phyloP scores from a whole-genome alignment of 1,140 invertebrate genomes.

The Polypedilum vanderplanki region DNA sequence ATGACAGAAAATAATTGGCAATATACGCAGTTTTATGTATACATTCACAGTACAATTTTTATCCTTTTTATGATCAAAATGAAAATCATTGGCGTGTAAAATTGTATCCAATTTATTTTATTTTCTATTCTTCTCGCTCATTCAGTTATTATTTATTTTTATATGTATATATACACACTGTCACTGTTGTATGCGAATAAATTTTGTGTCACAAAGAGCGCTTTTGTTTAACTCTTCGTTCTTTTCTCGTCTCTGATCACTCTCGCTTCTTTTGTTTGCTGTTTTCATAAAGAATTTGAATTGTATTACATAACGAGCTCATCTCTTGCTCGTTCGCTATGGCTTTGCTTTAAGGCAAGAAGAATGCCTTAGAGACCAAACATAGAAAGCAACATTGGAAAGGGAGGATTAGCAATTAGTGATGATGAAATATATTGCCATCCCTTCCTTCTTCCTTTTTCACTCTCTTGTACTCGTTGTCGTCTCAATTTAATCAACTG shows the following conservation, averaged over 20 bases:
- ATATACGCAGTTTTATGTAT: conserved; percentile 22
- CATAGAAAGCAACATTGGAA: not conserved
- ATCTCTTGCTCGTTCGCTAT: too few species aligned
- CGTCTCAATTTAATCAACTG: not conserved
- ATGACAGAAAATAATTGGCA: conserved; percentile 28
- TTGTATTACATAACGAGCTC: not conserved
- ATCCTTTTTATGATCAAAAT: conserved; percentile 29
- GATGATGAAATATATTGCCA: not conserved
- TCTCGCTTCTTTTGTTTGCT: not conserved
- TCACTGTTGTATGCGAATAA: not conserved
- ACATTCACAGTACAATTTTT: conserved; percentile 7
- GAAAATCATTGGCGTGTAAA: conserved; percentile 15
- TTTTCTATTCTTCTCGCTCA: not conserved
- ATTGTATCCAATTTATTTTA: conserved; percentile 28
- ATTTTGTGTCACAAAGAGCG: too few species aligned
- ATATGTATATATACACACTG: not conserved
- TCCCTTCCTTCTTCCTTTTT: not conserved
- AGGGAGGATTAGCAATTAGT: conserved; percentile 10
- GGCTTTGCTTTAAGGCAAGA: not conserved
- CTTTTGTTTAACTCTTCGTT: not conserved
- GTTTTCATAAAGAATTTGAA: not conserved
- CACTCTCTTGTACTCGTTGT: too few species aligned
- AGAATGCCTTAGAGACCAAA: not conserved
- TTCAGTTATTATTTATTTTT: not conserved
- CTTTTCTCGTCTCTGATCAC: not conserved